A percentile compares a stretch with the other conserved stretches of the same genome.
phyloP scores from a whole-genome alignment of 37 sponge, comb jelly and placozoan species.

The Chondrosia reniformis region DNA sequence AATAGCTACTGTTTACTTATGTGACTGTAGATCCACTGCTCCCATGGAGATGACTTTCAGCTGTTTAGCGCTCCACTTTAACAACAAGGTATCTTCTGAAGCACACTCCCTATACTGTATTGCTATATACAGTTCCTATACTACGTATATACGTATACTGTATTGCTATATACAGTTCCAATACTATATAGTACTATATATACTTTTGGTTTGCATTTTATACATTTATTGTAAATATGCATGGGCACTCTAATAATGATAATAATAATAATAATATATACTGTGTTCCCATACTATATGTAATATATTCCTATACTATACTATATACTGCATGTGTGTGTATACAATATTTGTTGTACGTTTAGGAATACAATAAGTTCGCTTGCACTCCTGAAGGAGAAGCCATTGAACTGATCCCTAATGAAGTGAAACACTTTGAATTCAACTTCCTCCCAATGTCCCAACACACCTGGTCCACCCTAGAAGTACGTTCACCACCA shows the following conservation, averaged over 20 bases:
- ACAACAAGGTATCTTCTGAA: neutral
- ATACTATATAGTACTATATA: too few relatives aligned
- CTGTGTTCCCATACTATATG: too few relatives aligned
- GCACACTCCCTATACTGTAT: neutral
- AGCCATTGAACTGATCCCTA: constrained; percentile 13
- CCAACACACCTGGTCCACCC: neutral
- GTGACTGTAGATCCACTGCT: neutral
- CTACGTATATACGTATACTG: too few relatives aligned
- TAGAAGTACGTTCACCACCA: too few relatives aligned
- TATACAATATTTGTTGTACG: neutral
- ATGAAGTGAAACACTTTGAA: neutral
- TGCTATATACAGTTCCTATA: too few relatives aligned
- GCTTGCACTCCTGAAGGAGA: neutral
- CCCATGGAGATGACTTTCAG: neutral
- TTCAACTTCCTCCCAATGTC: constrained; percentile 6
- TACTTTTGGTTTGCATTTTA: too few relatives aligned
- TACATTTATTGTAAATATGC: too few relatives aligned
- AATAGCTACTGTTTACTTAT: neutral
- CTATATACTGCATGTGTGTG: neutral
- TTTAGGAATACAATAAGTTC: constrained; percentile 8
- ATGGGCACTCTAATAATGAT: too few relatives aligned
- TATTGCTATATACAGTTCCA: too few relatives aligned
- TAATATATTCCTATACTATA: too few relatives aligned
- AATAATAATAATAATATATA: too few relatives aligned
- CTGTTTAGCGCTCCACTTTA: constrained; percentile 8